Conservation (phyloP, 2,888 invertebrate species). For the Xylota sylvarum region DNA sequence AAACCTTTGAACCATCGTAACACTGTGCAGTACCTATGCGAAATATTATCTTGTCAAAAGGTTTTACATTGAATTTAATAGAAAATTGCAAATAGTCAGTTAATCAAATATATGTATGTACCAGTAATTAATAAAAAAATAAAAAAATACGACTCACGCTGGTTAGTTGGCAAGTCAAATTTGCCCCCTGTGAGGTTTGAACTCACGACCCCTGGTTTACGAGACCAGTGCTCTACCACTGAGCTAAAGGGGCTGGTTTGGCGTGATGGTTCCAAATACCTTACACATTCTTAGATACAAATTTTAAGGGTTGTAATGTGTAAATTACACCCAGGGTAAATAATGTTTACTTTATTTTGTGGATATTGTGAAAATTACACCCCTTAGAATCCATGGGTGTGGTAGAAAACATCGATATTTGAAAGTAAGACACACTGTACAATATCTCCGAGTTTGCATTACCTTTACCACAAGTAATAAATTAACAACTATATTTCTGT, state of each 20-base stretch:
- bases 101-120: too few species aligned
- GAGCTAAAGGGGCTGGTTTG: conserved; percentile 81
- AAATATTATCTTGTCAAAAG: too few species aligned
- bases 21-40: too few species aligned
- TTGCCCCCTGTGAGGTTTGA: conserved; percentile 83
- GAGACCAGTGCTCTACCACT: conserved; percentile 83
- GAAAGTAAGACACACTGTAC: too few species aligned
- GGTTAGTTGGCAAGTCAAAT: not conserved
- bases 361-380: not conserved
- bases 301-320: conserved; percentile 48
- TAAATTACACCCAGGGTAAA: not conserved
- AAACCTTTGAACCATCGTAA: not conserved
- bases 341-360: not conserved
- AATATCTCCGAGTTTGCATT: too few species aligned
- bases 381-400: too few species aligned
- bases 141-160: conserved; percentile 2
- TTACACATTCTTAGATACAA: conserved; percentile 47
- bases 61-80: too few species aligned
- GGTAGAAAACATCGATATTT: too few species aligned
- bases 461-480: too few species aligned
- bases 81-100: too few species aligned
- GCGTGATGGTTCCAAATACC: conserved; percentile 64
- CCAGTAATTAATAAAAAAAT: too few species aligned
- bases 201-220: conserved; percentile 83
- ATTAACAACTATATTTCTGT: too few species aligned